Evolutionary conservation across 2,888 invertebrate species (phyloP).

Genomic region (Isoperla grammatica): DNA sequence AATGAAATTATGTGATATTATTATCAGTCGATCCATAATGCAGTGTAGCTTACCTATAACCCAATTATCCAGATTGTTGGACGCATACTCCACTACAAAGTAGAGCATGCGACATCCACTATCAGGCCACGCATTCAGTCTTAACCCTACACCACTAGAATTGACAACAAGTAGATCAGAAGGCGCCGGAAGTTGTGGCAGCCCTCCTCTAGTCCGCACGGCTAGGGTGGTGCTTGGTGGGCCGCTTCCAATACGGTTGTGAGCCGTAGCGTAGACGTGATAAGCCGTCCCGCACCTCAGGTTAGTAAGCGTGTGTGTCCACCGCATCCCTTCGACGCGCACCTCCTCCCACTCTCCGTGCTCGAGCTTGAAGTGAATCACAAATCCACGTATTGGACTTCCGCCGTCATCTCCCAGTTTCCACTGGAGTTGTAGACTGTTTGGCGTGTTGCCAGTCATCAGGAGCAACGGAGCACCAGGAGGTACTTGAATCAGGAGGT

Average conservation of each 20-base stretch:
- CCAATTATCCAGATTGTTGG: constrained; percentile 32
- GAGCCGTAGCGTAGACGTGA: constrained; percentile 33
- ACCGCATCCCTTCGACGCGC: constrained; percentile 32
- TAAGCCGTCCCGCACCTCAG: constrained; percentile 36
- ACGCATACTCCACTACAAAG: constrained; percentile 38
- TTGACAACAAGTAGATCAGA: constrained; percentile 35
- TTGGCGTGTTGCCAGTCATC: constrained; percentile 35
- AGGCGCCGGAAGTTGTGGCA: constrained; percentile 34
- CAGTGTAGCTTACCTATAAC: constrained; percentile 25
- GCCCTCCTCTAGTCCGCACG: constrained; percentile 36
- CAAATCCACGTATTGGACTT: constrained; percentile 36
- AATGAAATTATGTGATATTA: too few relatives aligned
- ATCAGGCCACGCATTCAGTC: constrained; percentile 36
- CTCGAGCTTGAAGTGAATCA: constrained; percentile 37
- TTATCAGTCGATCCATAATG: too few relatives aligned
- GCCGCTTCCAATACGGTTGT: constrained; percentile 37
- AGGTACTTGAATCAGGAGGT: constrained; percentile 37
- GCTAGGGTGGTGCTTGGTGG: constrained; percentile 35
- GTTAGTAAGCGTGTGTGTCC: constrained; percentile 32
- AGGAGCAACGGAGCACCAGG: constrained; percentile 38
- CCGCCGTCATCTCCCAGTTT: constrained; percentile 39
- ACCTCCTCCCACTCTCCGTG: constrained; percentile 38
- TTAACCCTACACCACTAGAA: constrained; percentile 36
- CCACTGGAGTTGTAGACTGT: constrained; percentile 38
- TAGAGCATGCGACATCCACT: constrained; percentile 37